These are phyloP conservation scores for Campopleginae sp. DNA, from an alignment of 2,888 invertebrate species.

Conservation along the genomic window DNA sequence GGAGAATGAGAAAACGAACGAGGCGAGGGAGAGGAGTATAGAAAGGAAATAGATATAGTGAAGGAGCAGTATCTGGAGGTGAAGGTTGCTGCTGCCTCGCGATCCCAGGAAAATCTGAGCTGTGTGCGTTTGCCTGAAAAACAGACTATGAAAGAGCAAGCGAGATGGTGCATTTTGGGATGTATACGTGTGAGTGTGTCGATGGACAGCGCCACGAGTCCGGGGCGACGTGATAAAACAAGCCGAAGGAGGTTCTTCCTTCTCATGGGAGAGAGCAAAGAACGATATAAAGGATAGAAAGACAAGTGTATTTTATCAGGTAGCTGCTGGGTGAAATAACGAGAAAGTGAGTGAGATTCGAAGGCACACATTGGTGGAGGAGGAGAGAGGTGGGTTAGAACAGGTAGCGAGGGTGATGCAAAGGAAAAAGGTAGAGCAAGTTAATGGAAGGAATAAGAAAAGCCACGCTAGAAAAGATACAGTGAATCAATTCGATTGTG, in stretches of 20 bases:
- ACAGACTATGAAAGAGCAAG: slow-evolving; percentile 59
- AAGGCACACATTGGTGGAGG: slow-evolving; percentile 32
- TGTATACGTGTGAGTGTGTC: neutral
- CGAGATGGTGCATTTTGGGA: slow-evolving; percentile 4
- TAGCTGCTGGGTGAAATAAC: slow-evolving; percentile 60
- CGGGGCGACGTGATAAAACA: slow-evolving; percentile 62
- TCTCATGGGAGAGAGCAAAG: slow-evolving; percentile 56
- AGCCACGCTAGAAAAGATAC: slow-evolving; percentile 43
- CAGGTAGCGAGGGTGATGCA: slow-evolving; percentile 4
- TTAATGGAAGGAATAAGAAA: slow-evolving; percentile 48
- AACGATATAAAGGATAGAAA: slow-evolving; percentile 63
- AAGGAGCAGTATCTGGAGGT: slow-evolving; percentile 39
- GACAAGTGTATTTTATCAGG: slow-evolving; percentile 66
- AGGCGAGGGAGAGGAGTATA: slow-evolving; percentile 32
- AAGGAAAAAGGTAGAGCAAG: slow-evolving; percentile 26
- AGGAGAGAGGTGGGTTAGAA: no score
- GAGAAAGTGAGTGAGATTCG: slow-evolving; percentile 58
- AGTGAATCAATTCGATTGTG: slow-evolving; percentile 66
- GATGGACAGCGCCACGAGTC: slow-evolving; percentile 23
- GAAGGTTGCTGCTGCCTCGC: slow-evolving; percentile 53
- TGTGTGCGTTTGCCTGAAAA: slow-evolving; percentile 56
- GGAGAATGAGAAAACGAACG: slow-evolving; percentile 40
- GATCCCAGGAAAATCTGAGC: slow-evolving; percentile 61
- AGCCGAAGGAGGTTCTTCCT: slow-evolving; percentile 62
- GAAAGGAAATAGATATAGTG: slow-evolving; percentile 31